Evolutionary conservation across 2,888 invertebrate genomes (phyloP).

Genomic region (Brachypalpus laphriformis): DNA sequence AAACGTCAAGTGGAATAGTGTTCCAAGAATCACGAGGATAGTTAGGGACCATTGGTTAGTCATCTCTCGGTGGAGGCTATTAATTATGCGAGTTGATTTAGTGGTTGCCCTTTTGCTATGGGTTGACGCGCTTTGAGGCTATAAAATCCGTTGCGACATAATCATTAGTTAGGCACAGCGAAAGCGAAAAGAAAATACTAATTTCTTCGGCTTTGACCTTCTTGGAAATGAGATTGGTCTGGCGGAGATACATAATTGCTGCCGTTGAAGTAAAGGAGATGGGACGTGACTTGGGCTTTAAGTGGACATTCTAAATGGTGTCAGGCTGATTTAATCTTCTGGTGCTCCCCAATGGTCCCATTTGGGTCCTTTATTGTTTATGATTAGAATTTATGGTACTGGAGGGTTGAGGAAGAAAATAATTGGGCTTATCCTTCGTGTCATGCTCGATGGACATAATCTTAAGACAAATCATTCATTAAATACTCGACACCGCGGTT

Average conservation of each 20-base stretch:
- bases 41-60: slow-evolving; percentile 8
- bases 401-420: background rate
- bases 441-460: too few relatives aligned
- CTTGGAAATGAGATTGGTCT: slow-evolving; percentile 13
- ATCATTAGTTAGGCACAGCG: background rate
- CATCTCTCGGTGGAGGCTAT: background rate
- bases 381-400: background rate
- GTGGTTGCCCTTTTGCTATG: background rate
- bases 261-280: too few relatives aligned
- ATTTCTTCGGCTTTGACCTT: background rate
- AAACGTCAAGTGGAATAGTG: background rate
- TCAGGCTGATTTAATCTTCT: background rate
- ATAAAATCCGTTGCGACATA: slow-evolving; percentile 9
- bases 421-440: too few relatives aligned
- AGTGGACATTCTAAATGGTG: background rate
- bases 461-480: background rate
- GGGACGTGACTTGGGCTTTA: background rate
- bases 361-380: slow-evolving; percentile 3
- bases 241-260: background rate
- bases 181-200: background rate
- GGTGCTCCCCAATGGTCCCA: background rate
- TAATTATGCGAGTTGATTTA: slow-evolving; percentile 12
- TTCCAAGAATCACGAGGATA: slow-evolving; percentile 21
- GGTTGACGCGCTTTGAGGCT: background rate
- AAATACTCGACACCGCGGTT: too few relatives aligned